These are phyloP conservation scores for Zaprionus kolodkinae DNA, from an alignment of 1,140 invertebrate species.

Conservation along the genomic window DNA sequence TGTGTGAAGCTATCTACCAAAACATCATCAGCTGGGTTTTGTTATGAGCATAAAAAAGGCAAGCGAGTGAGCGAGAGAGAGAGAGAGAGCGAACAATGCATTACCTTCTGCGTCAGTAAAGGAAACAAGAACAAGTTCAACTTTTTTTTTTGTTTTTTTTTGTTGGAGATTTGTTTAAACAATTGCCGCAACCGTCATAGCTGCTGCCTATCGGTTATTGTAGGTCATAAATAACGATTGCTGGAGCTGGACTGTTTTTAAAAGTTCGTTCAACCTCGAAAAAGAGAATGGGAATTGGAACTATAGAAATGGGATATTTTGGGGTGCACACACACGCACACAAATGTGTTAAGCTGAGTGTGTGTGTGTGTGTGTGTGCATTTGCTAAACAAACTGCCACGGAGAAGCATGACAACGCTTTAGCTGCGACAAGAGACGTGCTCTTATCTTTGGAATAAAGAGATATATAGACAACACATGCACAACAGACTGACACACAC, in stretches of 20 bases:
- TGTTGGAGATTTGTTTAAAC: conserved; percentile 51
- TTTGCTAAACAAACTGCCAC: conserved; percentile 13
- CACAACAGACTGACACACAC: conserved; percentile 19
- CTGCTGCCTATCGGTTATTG: conserved; percentile 49
- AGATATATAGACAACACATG: conserved; percentile 7
- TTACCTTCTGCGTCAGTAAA: background rate
- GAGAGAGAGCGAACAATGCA: conserved; percentile 34
- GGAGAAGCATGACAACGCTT: conserved; percentile 14
- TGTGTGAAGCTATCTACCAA: conserved; percentile 44
- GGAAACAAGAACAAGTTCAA: conserved; percentile 55
- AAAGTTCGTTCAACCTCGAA: conserved; percentile 69
- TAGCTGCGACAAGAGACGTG: conserved; percentile 19
- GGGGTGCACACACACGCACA: conserved; percentile 36
- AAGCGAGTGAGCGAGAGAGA: conserved; percentile 24
- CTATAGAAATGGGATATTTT: conserved; percentile 31
- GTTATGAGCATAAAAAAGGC: conserved; percentile 52
- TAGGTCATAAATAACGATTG: conserved; percentile 66
- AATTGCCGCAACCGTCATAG: conserved; percentile 32
- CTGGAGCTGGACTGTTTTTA: conserved; percentile 13
- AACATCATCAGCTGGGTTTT: conserved; percentile 78
- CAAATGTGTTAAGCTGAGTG: background rate
- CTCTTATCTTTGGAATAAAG: conserved; percentile 47
- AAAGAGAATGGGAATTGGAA: conserved; percentile 38
- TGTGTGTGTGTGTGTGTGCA: background rate
- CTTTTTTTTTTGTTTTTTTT: conserved; percentile 4